Conservation (phyloP, 1,140 invertebrate genomes). For the Ceratina calcarata region DNA sequence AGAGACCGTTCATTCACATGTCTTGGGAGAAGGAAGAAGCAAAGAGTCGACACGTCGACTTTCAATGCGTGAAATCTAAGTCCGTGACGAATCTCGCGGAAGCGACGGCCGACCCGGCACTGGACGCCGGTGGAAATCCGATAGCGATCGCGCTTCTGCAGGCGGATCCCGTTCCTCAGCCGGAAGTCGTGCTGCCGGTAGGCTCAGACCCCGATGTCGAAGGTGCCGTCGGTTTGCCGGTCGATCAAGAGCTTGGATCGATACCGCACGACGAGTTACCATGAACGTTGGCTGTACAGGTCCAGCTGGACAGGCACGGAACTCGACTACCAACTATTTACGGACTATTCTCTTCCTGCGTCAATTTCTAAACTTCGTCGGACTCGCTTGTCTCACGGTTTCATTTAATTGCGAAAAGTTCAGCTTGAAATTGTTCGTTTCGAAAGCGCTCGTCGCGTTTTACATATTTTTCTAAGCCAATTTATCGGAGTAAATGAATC, state of each 20-base stretch:
- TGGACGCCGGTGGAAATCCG: constrained; percentile 84
- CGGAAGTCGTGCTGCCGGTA: constrained; percentile 61
- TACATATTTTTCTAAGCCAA: constrained; percentile 26
- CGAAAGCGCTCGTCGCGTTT: neutral
- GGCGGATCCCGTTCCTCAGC: constrained; percentile 62
- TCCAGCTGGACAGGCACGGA: neutral
- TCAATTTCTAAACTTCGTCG: constrained; percentile 40
- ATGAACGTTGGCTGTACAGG: constrained; percentile 37
- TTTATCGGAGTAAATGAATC: neutral
- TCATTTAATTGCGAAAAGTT: neutral
- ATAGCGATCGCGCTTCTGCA: constrained; percentile 68
- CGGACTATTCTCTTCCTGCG: constrained; percentile 34
- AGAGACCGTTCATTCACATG: constrained; percentile 99
- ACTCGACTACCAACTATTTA: constrained; percentile 29
- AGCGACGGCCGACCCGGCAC: constrained; percentile 92
- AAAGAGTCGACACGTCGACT: constrained; percentile 99
- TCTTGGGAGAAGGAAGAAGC: constrained; percentile 99
- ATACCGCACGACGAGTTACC: constrained; percentile 60
- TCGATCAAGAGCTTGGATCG: constrained; percentile 59
- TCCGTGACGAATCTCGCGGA: constrained; percentile 96
- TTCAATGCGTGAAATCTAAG: constrained; percentile 97
- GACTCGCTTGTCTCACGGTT: constrained; percentile 24
- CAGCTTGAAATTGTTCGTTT: constrained; percentile 17
- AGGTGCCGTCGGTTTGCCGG: constrained; percentile 65
- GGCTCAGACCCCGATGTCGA: constrained; percentile 73